phyloP scores from a whole-genome alignment of 2,888 invertebrate species.

The Argynnis bischoffii region DNA sequence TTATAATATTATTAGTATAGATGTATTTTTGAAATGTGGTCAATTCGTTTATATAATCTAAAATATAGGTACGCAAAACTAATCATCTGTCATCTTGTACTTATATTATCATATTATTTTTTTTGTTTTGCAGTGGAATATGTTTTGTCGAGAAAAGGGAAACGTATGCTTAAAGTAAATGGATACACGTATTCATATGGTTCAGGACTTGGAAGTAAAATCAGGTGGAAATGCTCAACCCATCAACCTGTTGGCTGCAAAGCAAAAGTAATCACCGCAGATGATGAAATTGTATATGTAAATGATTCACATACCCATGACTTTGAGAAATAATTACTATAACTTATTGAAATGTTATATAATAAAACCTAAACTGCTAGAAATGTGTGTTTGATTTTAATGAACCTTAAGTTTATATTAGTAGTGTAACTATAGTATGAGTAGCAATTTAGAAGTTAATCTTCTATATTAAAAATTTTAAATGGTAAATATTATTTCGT shows the following conservation, averaged over 20 bases:
- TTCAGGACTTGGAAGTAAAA: slow-evolving; percentile 38
- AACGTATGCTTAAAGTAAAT: slow-evolving; percentile 45
- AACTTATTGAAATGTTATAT: too few species aligned
- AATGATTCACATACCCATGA: slow-evolving; percentile 31
- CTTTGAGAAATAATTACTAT: background rate
- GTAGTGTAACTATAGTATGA: too few species aligned
- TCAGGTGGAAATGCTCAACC: slow-evolving; percentile 60
- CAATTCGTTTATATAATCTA: too few species aligned
- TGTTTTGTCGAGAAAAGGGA: slow-evolving; percentile 43
- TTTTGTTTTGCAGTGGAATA: slow-evolving; percentile 38
- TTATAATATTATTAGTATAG: too few species aligned
- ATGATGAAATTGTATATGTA: slow-evolving; percentile 33
- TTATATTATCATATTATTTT: background rate
- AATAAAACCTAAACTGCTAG: too few species aligned
- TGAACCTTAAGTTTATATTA: too few species aligned
- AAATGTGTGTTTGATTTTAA: too few species aligned
- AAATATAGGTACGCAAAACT: too few species aligned
- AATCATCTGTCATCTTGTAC: too few species aligned
- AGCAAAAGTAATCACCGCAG: slow-evolving; percentile 38
- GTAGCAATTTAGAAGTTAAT: too few species aligned
- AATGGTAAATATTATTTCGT: too few species aligned
- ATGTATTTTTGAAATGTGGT: too few species aligned
- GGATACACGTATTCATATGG: slow-evolving; percentile 50
- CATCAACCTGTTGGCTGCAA: slow-evolving; percentile 43
- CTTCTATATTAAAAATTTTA: background rate